Percentiles rank a stretch among this genome's conserved stretches.
Evolutionary conservation across 1,140 invertebrate species (phyloP).

Genomic region (Drosophila biarmipes): DNA sequence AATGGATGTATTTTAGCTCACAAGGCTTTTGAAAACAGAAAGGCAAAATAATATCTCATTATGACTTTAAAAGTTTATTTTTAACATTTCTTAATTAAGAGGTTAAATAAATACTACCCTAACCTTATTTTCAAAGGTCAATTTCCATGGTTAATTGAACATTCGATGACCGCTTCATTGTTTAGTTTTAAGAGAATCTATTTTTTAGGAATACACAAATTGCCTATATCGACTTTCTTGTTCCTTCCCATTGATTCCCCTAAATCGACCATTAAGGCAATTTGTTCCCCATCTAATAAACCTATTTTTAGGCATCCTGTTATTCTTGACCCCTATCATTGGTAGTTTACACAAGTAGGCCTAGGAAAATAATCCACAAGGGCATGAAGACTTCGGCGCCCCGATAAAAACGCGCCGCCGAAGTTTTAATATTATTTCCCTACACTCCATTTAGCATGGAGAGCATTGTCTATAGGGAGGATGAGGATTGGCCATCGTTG

Average conservation of each 20-base stretch:
- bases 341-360: conserved; percentile 47
- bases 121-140: not conserved
- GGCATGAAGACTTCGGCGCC: conserved; percentile 67
- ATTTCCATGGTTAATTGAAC: too few relatives aligned
- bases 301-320: conserved; percentile 29
- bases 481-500: conserved; percentile 57
- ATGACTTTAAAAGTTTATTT: too few relatives aligned
- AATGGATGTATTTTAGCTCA: not conserved
- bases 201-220: not conserved
- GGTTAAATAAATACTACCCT: too few relatives aligned
- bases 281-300: conserved; percentile 29
- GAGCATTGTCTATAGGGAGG: conserved; percentile 30
- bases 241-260: not conserved
- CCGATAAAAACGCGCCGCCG: conserved; percentile 25
- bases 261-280: conserved; percentile 22
- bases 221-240: not conserved
- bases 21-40: not conserved
- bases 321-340: conserved; percentile 56
- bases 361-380: conserved; percentile 46
- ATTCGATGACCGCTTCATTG: too few relatives aligned
- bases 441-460: conserved; percentile 39
- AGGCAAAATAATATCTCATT: not conserved
- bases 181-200: not conserved
- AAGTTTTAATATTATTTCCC: conserved; percentile 49
- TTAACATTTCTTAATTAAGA: too few relatives aligned